Evolutionary conservation across 2,797 vertebrate genomes (phyloP).

Genomic region (Acanthiza pusilla): DNA sequence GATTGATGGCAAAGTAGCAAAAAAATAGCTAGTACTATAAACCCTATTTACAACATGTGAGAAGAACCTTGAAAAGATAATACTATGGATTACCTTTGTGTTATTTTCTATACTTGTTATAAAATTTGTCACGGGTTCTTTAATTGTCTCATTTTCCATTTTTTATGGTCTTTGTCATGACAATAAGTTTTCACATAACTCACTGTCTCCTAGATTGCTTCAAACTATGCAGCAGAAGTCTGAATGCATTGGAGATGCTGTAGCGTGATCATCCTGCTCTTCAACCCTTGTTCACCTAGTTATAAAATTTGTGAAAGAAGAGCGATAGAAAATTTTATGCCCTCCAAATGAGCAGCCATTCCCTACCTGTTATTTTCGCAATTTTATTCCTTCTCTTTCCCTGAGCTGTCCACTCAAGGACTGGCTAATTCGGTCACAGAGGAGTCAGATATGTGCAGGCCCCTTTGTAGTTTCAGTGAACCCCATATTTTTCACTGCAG

Average conservation of each 20-base stretch:
- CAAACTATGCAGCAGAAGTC: neutral
- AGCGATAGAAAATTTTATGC: neutral
- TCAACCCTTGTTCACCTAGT: constrained; percentile 9
- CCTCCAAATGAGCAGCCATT: neutral
- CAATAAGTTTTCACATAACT: constrained; percentile 63
- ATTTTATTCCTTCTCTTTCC: neutral
- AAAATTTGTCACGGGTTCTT: constrained; percentile 59
- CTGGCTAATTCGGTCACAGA: neutral
- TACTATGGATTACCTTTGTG: constrained; percentile 60
- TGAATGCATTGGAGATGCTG: neutral
- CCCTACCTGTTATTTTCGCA: neutral
- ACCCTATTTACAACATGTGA: constrained; percentile 58
- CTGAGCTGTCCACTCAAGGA: neutral
- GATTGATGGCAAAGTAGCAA: constrained; percentile 51
- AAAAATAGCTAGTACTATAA: constrained; percentile 57
- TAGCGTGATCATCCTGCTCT: neutral
- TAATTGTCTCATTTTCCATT: constrained; percentile 65
- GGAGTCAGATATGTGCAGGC: neutral
- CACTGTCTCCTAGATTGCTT: neutral
- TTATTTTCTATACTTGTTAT: constrained; percentile 61
- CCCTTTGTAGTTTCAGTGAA: neutral
- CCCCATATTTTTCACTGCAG: neutral
- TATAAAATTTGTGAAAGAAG: constrained; percentile 7
- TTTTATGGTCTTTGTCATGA: constrained; percentile 63
- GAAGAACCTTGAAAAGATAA: constrained; percentile 65